A percentile compares a stretch with the other conserved stretches of the same genome.
Evolutionary conservation across 2,888 invertebrate species (phyloP).

Genomic region (Tachina grossa): DNA sequence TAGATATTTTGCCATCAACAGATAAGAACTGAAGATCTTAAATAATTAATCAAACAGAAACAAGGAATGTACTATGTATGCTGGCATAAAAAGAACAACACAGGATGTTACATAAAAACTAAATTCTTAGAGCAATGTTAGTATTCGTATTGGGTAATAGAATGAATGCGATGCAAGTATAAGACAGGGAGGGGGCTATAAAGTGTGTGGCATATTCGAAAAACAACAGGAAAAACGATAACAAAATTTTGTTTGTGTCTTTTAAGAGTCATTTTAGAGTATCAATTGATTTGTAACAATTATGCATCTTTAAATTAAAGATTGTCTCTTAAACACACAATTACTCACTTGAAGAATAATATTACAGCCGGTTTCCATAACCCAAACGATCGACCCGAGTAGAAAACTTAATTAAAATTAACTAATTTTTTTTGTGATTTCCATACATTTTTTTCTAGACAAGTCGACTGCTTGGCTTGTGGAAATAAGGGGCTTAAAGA

Average conservation of each 20-base stretch:
- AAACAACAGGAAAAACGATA: not conserved
- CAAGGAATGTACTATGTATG: slow-evolving; percentile 1
- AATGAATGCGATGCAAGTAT: not conserved
- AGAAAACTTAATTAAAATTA: too few relatives aligned
- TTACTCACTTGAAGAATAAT: not conserved
- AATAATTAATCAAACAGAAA: slow-evolving; percentile 28
- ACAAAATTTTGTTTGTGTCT: not conserved
- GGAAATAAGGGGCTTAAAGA: not conserved
- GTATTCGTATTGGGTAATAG: not conserved
- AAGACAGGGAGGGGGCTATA: too few relatives aligned
- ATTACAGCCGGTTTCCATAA: not conserved
- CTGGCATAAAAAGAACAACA: not conserved
- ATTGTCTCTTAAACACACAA: slow-evolving; percentile 1
- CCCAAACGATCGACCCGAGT: not conserved
- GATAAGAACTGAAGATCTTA: not conserved
- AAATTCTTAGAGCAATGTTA: not conserved
- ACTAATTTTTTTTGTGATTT: too few relatives aligned
- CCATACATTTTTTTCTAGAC: too few relatives aligned
- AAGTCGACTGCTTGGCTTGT: too few relatives aligned
- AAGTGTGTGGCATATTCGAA: too few relatives aligned
- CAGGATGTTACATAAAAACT: slow-evolving; percentile 22
- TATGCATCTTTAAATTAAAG: slow-evolving; percentile 61
- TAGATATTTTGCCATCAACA: slow-evolving; percentile 35
- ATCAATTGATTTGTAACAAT: slow-evolving; percentile 69
- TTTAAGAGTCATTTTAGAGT: slow-evolving; percentile 34